phyloP scores from a whole-genome alignment of 1,140 invertebrate genomes.

The Lordiphosa clarofinis region DNA sequence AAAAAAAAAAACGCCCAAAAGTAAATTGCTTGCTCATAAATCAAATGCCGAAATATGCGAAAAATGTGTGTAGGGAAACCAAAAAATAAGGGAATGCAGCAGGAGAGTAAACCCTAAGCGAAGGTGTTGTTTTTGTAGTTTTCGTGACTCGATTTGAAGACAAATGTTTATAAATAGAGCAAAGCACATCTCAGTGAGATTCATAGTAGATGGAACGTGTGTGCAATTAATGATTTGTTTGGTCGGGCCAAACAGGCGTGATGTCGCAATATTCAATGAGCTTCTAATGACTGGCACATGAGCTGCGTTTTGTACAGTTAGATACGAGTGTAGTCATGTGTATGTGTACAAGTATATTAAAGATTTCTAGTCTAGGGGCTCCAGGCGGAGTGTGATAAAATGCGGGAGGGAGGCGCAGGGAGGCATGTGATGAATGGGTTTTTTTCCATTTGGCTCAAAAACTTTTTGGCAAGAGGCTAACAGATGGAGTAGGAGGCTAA shows the following conservation, averaged over 20 bases:
- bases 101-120: not conserved
- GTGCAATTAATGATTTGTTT: slow-evolving; percentile 54
- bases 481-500: too few relatives aligned
- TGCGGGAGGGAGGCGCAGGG: too few relatives aligned
- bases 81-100: not conserved
- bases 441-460: slow-evolving; percentile 7
- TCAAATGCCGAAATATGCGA: slow-evolving; percentile 57
- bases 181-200: slow-evolving; percentile 24
- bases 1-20: slow-evolving; percentile 7
- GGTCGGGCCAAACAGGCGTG: slow-evolving; percentile 33
- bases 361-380: slow-evolving; percentile 2
- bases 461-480: not conserved
- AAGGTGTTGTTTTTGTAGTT: slow-evolving; percentile 11
- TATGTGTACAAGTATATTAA: not conserved
- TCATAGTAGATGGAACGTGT: slow-evolving; percentile 1
- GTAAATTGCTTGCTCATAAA: slow-evolving; percentile 49
- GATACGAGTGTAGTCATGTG: not conserved
- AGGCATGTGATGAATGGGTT: too few relatives aligned
- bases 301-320: slow-evolving; percentile 23
- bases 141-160: slow-evolving; percentile 6
- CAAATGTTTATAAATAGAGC: slow-evolving; percentile 10
- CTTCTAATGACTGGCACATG: slow-evolving; percentile 62
- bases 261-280: slow-evolving; percentile 65
- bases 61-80: slow-evolving; percentile 36
- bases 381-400: not conserved